These are phyloP conservation scores for Calephelis perditalis DNA, from an alignment of 2,888 invertebrate species.

Conservation along the genomic window DNA sequence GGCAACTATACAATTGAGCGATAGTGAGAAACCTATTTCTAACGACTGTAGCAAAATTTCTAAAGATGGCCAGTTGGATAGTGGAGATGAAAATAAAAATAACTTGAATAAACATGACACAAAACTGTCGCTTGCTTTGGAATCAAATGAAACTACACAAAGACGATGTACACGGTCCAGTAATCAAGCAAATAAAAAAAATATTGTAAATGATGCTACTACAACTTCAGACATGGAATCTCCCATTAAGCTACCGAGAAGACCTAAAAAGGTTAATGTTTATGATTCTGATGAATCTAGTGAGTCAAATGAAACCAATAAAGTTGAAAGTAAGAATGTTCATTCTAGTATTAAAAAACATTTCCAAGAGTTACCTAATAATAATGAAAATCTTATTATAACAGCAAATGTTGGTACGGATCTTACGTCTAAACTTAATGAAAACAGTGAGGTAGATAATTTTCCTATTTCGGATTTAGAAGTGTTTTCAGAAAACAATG, in stretches of 20 bases:
- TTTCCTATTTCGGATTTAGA: slow-evolving; percentile 55
- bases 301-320: neutral
- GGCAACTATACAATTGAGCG: no score
- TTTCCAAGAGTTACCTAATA: neutral
- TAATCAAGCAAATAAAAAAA: neutral
- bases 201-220: neutral
- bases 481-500: slow-evolving; percentile 55
- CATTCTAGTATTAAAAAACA: neutral
- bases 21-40: no score
- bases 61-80: neutral
- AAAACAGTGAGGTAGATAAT: slow-evolving; percentile 31
- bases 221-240: neutral
- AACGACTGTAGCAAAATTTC: no score
- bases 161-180: neutral
- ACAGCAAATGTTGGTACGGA: neutral
- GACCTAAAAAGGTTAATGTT: neutral
- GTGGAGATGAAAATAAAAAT: neutral
- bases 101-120: neutral
- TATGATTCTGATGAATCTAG: slow-evolving; percentile 2
- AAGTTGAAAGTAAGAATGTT: neutral
- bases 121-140: neutral
- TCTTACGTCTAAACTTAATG: neutral
- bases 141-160: neutral
- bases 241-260: neutral
- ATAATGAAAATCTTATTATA: neutral